phyloP scores from a whole-genome alignment of 2,113 vertebrate genomes.

The Strix aluco region DNA sequence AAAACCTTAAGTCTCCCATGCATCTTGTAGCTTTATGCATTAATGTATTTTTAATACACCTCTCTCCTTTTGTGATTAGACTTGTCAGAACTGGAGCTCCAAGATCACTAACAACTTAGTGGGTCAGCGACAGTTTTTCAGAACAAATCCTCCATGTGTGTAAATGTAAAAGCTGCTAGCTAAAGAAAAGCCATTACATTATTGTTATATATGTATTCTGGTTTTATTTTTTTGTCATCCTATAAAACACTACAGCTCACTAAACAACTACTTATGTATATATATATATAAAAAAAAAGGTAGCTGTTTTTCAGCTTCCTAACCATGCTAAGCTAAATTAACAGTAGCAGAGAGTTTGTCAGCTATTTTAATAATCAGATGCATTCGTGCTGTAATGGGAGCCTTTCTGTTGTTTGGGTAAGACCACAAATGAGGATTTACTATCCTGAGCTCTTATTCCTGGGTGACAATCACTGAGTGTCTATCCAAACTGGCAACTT shows the following conservation, averaged over 20 bases:
- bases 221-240: neutral
- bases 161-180: neutral
- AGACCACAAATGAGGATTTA: neutral
- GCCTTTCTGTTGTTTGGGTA: neutral
- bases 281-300: neutral
- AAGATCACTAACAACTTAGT: neutral
- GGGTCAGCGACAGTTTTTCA: neutral
- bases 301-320: neutral
- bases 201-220: neutral
- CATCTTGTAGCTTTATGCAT: neutral
- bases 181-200: neutral
- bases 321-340: neutral
- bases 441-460: neutral
- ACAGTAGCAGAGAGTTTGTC: neutral
- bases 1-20: conserved; percentile 21
- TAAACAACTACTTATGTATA: neutral
- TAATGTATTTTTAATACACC: conserved; percentile 43
- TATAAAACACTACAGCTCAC: neutral
- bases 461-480: neutral
- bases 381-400: accelerated
- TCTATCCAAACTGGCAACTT: neutral
- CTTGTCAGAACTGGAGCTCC: conserved; percentile 22
- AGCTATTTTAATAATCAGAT: neutral
- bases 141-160: neutral
- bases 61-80: neutral